Percentiles rank a stretch among this genome's conserved stretches.
Conservation (phyloP, 2,113 vertebrate species). For the Colossoma macropomum region DNA sequence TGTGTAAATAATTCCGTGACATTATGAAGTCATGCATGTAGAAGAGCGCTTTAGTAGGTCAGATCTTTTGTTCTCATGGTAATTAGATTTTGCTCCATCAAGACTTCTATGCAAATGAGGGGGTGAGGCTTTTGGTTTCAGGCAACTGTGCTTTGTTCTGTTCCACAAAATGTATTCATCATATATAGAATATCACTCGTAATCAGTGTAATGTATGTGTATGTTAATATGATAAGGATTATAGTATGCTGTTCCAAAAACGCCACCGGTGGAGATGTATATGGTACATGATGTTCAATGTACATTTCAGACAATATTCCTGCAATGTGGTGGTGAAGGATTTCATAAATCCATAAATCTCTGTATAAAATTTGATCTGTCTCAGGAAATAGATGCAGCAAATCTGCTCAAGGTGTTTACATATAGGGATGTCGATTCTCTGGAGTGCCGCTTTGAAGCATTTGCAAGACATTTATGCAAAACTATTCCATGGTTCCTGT, state of each 20-base stretch:
- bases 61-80: conserved; percentile 31
- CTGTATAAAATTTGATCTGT: neutral
- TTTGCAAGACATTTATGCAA: neutral
- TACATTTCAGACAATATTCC: neutral
- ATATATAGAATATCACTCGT: neutral
- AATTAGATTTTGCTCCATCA: conserved; percentile 31
- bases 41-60: conserved; percentile 31
- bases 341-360: neutral
- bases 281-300: neutral
- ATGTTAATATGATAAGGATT: neutral
- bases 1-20: conserved; percentile 48
- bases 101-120: conserved; percentile 46
- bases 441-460: neutral
- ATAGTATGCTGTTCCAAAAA: neutral
- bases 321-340: neutral
- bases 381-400: too few relatives aligned
- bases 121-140: conserved; percentile 4
- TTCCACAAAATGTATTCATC: neutral
- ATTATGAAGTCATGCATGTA: conserved; percentile 47
- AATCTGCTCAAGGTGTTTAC: neutral
- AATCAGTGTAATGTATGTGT: neutral
- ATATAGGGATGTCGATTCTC: neutral
- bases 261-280: neutral
- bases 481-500: neutral
- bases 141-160: neutral